Base-by-base conservation (phyloP, 1,140 invertebrate species). In the Drosophila rhopaloa region DNA sequence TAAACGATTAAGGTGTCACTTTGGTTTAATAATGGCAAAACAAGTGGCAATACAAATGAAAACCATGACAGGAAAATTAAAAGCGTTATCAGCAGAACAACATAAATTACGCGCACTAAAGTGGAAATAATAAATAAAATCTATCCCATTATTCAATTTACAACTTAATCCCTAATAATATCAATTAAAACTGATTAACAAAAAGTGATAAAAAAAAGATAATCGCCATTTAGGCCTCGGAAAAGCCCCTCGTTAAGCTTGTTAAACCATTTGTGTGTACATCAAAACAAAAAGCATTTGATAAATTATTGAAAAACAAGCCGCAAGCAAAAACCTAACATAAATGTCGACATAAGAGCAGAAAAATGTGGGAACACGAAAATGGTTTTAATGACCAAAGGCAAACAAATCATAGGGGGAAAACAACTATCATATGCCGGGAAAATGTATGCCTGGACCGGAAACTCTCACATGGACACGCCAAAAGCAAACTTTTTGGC, bases 361-460 rank as follows among this genome's bases (percentile, higher is more conserved):
- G 54, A 37, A 75, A 58, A 59, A 53, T 54, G 65, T 54, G 60
- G 68, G 57, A 81, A 72, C 72, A 84, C 35, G 57, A 80, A 76
- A 80, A 80, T 51, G 62, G 62, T 80, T 80, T 80, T 76, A 80
- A 72, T 76, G 66, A 80, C 76, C 59, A 38, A 76, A 66, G 48
- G 32, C 65, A 82, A 83, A 66, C 75, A 71, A 83, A 82, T 71
- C 43, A 48, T 41, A 57, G n/a, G 14, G 38, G 60, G 43, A 10
- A 48, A 60, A 76, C 40, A 60, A 62, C 53, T 67, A 56, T 60
- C 44, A 66, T 50, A 72, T 58, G 76, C 40, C 56, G 38, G 48
- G 44, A 59, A 35, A 46, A 51, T 55, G 46, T 38, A 19, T 46
- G 43, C 37, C 38, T 41, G 59, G 38, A 38, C 59, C 37, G 44